Percentiles rank a stretch among this genome's conserved stretches.
Conservation (phyloP, 1,140 invertebrate species). For the Bilobella aurantiaca region DNA sequence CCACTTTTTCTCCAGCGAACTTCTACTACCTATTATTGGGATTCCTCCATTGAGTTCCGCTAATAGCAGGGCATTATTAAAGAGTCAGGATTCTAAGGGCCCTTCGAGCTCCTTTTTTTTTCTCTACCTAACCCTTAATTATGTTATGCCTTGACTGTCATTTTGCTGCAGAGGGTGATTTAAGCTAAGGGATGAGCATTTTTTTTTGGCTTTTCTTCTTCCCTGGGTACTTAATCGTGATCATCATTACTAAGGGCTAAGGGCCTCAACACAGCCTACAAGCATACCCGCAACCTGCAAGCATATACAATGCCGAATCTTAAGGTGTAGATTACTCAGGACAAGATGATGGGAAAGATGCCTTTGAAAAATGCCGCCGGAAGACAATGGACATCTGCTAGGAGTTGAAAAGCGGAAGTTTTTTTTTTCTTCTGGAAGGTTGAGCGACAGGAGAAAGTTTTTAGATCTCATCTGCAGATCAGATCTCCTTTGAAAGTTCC, state of each 20-base stretch:
- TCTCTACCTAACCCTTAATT: slow-evolving; percentile 24
- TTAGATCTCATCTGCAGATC: too few relatives aligned
- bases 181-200: too few relatives aligned
- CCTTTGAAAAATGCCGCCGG: background rate
- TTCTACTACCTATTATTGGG: background rate
- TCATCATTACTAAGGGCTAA: background rate
- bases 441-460: background rate
- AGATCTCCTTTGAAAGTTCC: too few relatives aligned
- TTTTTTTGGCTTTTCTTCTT: background rate
- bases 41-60: background rate
- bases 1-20: background rate
- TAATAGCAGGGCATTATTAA: background rate
- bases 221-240: background rate
- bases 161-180: background rate
- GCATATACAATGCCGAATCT: background rate
- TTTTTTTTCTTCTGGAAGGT: background rate
- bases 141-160: slow-evolving; percentile 19
- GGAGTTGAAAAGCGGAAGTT: background rate
- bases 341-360: background rate
- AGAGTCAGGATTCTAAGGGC: background rate
- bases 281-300: background rate
- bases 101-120: background rate
- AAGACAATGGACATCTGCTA: background rate
- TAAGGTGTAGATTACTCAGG: background rate
- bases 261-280: background rate